phyloP scores from a whole-genome alignment of 2,113 vertebrate species.

The Cinclus mexicanus region DNA sequence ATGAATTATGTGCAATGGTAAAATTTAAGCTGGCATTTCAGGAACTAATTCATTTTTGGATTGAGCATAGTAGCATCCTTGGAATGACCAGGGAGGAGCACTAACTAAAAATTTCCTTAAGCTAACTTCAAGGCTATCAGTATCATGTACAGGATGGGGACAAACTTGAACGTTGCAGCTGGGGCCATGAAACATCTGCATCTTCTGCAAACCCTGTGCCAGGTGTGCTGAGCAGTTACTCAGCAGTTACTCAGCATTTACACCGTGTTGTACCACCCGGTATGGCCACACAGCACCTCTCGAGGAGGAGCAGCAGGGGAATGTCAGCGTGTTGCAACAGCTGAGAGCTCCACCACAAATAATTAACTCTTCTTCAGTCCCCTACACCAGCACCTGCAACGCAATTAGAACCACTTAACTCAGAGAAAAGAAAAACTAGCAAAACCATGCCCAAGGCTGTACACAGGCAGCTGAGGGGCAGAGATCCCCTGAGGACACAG shows the following conservation, averaged over 20 bases:
- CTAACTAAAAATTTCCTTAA: not conserved
- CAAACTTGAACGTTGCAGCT: not conserved
- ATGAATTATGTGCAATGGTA: not conserved
- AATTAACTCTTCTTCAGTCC: not conserved
- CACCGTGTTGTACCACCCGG: fast-evolving
- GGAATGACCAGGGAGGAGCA: not conserved
- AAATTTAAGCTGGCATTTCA: not conserved
- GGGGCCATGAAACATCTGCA: not conserved
- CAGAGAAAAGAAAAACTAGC: not conserved
- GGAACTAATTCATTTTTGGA: not conserved
- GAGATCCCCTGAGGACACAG: not conserved
- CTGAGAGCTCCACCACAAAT: not conserved
- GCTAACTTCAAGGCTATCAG: not conserved
- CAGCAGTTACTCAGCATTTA: not conserved
- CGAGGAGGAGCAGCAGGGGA: fast-evolving
- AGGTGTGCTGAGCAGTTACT: not conserved
- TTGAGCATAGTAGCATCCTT: not conserved
- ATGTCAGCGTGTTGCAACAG: fast-evolving
- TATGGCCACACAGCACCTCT: not conserved
- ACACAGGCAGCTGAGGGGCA: fast-evolving
- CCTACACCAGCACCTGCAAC: not conserved
- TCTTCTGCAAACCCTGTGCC: not conserved
- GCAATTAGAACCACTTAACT: not conserved
- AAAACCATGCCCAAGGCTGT: not conserved
- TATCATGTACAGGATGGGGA: not conserved